Evolutionary conservation across 30 jellyfish, hydroid and myxozoan species (phyloP), one percentile per base, ranked within the genome.

Genomic region (Turritopsis rubra): DNA sequence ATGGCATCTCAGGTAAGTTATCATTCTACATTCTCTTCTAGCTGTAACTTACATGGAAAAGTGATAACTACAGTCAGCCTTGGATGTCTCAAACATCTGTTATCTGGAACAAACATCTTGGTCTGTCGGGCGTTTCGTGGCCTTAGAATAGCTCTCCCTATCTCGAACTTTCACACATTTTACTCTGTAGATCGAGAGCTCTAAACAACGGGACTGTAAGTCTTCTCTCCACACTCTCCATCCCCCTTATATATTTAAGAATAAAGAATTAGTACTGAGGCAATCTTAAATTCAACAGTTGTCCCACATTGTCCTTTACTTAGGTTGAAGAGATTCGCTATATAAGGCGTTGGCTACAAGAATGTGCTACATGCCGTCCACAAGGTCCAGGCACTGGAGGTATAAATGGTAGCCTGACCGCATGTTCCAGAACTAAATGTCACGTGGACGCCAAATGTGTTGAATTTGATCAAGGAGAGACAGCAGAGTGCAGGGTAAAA

Each of bases 1-100:
- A 88, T 93, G 96, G 99, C 99, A 29, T 85, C 85, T 54, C 99
- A 93, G 96, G 99, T 93, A 65, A 23, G 81, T 54, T 16, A 25
- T 27, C 52, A 0, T 70, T 1, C 52, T 20, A 28, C 23, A 16
- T 66, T 13, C 88, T 0, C 29, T 41, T 3, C 60, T 41, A 41
- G 60, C 60, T 41, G n/a, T n/a, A n/a, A n/a, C n/a, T n/a, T n/a
- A n/a, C n/a, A n/a, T n/a, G n/a, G n/a, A n/a, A n/a, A n/a, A n/a
- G n/a, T n/a, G n/a, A n/a, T n/a, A n/a, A n/a, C n/a, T n/a, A n/a
- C n/a, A n/a, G n/a, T n/a, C n/a, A n/a, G n/a, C n/a, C n/a, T n/a
- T n/a, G n/a, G n/a, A n/a, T n/a, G n/a, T n/a, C n/a, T n/a, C n/a
- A n/a, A n/a, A n/a, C n/a, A n/a, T n/a, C n/a, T n/a, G n/a, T n/a